Evolutionary conservation across 2,797 vertebrate genomes (phyloP).

Genomic region (Avahi laniger): DNA sequence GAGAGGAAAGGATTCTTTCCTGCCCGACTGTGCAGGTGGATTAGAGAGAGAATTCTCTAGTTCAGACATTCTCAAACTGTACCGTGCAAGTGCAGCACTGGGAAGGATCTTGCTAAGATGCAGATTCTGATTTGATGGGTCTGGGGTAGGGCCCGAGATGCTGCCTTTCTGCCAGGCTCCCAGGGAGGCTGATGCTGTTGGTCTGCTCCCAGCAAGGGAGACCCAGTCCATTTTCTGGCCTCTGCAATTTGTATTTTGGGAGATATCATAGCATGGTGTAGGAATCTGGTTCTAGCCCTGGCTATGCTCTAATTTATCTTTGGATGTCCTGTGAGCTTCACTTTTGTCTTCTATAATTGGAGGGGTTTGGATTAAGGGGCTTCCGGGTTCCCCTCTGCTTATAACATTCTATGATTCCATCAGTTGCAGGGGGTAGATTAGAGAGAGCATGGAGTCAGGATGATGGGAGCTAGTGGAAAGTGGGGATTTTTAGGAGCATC

Average conservation of each 20-base stretch:
- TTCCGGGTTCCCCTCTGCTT: not conserved
- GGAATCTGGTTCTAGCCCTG: not conserved
- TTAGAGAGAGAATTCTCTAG: not conserved
- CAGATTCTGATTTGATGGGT: not conserved
- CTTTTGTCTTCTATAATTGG: not conserved
- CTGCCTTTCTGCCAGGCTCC: not conserved
- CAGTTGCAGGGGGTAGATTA: not conserved
- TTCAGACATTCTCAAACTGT: not conserved
- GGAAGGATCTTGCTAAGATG: not conserved
- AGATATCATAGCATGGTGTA: not conserved
- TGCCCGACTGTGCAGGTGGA: not conserved
- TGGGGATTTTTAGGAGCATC: not conserved
- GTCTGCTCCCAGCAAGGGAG: not conserved
- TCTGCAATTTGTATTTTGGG: not conserved
- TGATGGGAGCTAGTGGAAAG: not conserved
- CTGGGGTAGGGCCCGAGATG: not conserved
- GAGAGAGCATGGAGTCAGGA: not conserved
- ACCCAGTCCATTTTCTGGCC: not conserved
- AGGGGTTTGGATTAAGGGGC: not conserved
- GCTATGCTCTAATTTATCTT: not conserved
- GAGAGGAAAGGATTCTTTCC: not conserved
- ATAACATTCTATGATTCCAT: not conserved
- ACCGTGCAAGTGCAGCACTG: rapidly evolving
- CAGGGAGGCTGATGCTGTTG: not conserved
- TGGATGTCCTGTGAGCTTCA: not conserved